phyloP scores from a whole-genome alignment of 1,140 invertebrate genomes.

The Euwallacea similis region DNA sequence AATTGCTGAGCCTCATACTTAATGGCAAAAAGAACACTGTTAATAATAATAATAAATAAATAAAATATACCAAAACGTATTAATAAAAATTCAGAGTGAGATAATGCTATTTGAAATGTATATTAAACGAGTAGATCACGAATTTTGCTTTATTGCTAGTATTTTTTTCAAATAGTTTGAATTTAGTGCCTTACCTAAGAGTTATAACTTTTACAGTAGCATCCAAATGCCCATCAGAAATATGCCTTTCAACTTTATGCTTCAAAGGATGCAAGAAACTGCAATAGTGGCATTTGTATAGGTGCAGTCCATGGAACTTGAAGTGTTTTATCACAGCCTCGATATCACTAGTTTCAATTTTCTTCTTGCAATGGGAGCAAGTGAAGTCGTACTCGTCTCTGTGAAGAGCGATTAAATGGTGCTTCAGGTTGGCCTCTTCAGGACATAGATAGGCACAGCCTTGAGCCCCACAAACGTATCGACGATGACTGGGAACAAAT shows the following conservation, averaged over 20 bases:
- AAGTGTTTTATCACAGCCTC: constrained; percentile 66
- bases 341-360: constrained; percentile 41
- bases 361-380: constrained; percentile 69
- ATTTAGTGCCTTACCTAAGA: constrained; percentile 20
- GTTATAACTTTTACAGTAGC: constrained; percentile 23
- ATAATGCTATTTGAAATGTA: too few species aligned
- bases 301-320: constrained; percentile 70
- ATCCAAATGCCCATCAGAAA: constrained; percentile 63
- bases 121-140: background rate
- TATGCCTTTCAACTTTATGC: constrained; percentile 67
- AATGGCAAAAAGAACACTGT: too few species aligned
- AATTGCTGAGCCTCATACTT: too few species aligned
- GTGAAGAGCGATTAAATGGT: constrained; percentile 73
- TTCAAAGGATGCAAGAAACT: constrained; percentile 65
- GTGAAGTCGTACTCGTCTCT: constrained; percentile 61
- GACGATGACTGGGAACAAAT: constrained; percentile 65
- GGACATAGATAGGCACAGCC: constrained; percentile 72
- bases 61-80: too few species aligned
- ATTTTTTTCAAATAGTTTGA: constrained; percentile 42
- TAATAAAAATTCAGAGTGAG: too few species aligned
- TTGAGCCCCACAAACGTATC: constrained; percentile 69
- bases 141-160: background rate
- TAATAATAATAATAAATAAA: too few species aligned
- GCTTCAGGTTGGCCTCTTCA: constrained; percentile 69
- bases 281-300: constrained; percentile 72